A percentile compares a stretch with the other conserved stretches of the same genome.
phyloP scores from a whole-genome alignment of 2,888 invertebrate genomes.

The Physocephala rufipes region DNA sequence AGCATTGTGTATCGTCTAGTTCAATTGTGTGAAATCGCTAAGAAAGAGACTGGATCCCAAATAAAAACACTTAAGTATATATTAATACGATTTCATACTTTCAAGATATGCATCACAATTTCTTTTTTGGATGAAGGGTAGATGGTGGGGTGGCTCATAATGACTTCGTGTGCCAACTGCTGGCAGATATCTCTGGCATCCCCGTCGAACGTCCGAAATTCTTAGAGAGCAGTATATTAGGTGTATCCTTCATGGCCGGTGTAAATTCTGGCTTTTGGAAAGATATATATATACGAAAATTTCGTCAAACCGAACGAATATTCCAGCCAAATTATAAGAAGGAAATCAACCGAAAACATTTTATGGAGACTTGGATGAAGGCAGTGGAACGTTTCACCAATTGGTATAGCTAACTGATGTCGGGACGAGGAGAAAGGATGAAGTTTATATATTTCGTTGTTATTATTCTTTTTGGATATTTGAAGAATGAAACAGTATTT shows the following conservation, averaged over 20 bases:
- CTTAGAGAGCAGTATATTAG: slow-evolving; percentile 85
- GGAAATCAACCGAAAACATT: slow-evolving; percentile 43
- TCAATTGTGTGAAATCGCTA: slow-evolving; percentile 79
- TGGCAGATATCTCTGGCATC: slow-evolving; percentile 83
- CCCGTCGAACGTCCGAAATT: slow-evolving; percentile 78
- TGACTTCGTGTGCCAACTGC: slow-evolving; percentile 87
- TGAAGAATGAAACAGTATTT: neutral
- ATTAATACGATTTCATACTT: neutral
- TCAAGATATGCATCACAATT: neutral
- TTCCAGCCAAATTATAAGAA: slow-evolving; percentile 69
- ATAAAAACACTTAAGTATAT: slow-evolving; percentile 72
- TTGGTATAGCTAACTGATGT: slow-evolving; percentile 54
- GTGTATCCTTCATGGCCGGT: slow-evolving; percentile 88
- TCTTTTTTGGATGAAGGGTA: slow-evolving; percentile 69
- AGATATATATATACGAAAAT: slow-evolving; percentile 70
- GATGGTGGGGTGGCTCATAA: slow-evolving; percentile 98
- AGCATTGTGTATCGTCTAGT: slow-evolving; percentile 84
- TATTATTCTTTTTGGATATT: neutral
- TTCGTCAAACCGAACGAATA: slow-evolving; percentile 70
- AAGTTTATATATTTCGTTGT: neutral
- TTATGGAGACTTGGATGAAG: slow-evolving; percentile 58
- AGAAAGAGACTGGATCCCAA: slow-evolving; percentile 73
- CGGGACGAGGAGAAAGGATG: neutral
- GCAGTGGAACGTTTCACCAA: slow-evolving; percentile 60
- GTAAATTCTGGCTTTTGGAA: slow-evolving; percentile 83